Percentiles rank a stretch among this genome's conserved stretches.
phyloP scores from a whole-genome alignment of 2,888 invertebrate genomes.

The Vanessa cardui region DNA sequence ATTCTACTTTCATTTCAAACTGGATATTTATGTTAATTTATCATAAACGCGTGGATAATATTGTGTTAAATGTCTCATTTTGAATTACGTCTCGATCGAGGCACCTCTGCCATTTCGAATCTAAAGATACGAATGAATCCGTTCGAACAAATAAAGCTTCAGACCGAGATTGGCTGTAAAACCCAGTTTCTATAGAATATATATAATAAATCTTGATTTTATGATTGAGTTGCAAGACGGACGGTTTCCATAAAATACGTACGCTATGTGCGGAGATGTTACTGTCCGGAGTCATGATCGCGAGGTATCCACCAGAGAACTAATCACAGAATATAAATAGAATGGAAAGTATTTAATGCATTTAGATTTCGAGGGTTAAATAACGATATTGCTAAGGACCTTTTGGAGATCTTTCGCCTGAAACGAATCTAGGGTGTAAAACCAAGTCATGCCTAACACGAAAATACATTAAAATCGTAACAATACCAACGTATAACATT shows the following conservation, averaged over 20 bases:
- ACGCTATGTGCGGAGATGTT: neutral
- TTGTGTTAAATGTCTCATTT: neutral
- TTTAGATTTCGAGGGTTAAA: no score
- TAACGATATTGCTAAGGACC: no score
- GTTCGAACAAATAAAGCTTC: neutral
- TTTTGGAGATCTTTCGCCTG: no score
- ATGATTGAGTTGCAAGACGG: neutral
- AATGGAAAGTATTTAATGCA: no score
- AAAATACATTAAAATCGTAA: no score
- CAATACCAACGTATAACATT: no score
- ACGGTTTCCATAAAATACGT: neutral
- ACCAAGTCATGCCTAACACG: no score
- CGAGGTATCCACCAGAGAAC: neutral
- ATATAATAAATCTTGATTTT: neutral
- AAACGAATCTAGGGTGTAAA: no score
- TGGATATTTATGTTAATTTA: conserved; percentile 30
- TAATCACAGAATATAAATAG: no score
- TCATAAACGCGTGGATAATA: conserved; percentile 8
- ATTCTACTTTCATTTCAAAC: conserved; percentile 27
- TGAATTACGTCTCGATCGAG: neutral
- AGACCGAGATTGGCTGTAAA: neutral
- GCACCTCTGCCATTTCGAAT: neutral
- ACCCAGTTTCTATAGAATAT: neutral
- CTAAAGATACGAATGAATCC: neutral
- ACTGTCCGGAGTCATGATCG: neutral